phyloP scores from a whole-genome alignment of 1,140 invertebrate genomes.

The Caenorhabditis latens region DNA sequence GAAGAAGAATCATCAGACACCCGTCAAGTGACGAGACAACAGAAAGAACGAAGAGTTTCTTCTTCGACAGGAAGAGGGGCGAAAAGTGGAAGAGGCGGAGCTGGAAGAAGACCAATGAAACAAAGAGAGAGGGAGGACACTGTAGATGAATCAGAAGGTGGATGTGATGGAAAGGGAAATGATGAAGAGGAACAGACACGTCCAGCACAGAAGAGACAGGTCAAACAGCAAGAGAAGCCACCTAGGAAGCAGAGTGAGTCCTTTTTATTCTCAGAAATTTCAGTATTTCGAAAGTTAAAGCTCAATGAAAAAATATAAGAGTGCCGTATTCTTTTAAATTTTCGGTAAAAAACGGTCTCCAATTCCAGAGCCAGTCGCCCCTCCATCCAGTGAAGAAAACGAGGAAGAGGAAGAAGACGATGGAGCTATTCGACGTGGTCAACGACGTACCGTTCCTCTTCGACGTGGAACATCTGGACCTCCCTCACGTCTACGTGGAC shows the following conservation, averaged over 20 bases:
- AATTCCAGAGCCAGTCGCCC: background rate
- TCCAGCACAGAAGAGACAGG: constrained; percentile 37
- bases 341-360: no score
- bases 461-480: constrained; percentile 28
- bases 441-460: constrained; percentile 11
- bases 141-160: constrained; percentile 30
- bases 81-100: background rate
- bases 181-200: background rate
- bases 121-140: constrained; percentile 35
- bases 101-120: constrained; percentile 13
- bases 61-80: background rate
- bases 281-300: background rate
- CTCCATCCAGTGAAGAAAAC: constrained; percentile 28
- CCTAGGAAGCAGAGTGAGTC: constrained; percentile 25
- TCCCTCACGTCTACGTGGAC: constrained; percentile 5
- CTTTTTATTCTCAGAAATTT: no score
- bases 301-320: background rate
- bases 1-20: constrained; percentile 43
- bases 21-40: background rate
- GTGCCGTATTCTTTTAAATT: no score
- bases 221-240: background rate
- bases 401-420: constrained; percentile 29
- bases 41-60: background rate
- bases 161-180: background rate
- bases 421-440: constrained; percentile 26